Evolutionary conservation across 1,140 invertebrate genomes (phyloP).

Genomic region (Adoxophyes honmai): DNA sequence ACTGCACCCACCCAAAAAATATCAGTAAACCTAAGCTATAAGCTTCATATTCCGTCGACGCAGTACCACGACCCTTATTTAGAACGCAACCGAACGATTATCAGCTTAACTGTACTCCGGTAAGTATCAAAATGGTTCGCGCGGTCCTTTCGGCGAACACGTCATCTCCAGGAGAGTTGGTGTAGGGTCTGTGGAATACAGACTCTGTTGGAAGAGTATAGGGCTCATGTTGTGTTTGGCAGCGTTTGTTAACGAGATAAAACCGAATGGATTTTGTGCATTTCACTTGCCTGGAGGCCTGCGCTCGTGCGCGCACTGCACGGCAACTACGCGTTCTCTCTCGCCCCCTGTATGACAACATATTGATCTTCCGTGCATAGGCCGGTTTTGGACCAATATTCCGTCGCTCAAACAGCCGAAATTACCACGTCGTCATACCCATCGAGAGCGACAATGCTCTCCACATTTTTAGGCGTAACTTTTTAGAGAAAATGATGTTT

Average conservation of each 20-base stretch:
- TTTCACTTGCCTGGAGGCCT: slow-evolving; percentile 62
- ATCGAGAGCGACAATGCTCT: too few species aligned
- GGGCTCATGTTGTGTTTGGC: slow-evolving; percentile 26
- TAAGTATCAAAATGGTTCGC: slow-evolving; percentile 39
- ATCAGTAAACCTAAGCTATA: slow-evolving; percentile 25
- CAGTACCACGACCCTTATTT: slow-evolving; percentile 48
- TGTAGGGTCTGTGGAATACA: slow-evolving; percentile 19
- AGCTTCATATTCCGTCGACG: slow-evolving; percentile 19
- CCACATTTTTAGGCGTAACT: too few species aligned
- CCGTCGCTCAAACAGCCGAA: too few species aligned
- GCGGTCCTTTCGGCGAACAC: slow-evolving; percentile 33
- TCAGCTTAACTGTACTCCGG: slow-evolving; percentile 29
- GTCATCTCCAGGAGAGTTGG: slow-evolving; percentile 52
- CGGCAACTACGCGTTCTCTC: too few species aligned
- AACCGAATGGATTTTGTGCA: slow-evolving; percentile 72
- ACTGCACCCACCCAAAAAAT: slow-evolving; percentile 26
- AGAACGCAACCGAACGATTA: slow-evolving; percentile 33
- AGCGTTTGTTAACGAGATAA: slow-evolving; percentile 57
- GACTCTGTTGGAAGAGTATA: slow-evolving; percentile 18
- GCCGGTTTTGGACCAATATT: too few species aligned
- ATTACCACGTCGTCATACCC: too few species aligned
- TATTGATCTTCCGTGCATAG: too few species aligned
- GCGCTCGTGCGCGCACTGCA: not conserved
- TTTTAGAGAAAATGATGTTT: too few species aligned
- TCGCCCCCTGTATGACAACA: too few species aligned